phyloP scores from a whole-genome alignment of 2,888 invertebrate species.

The Myathropa florea region DNA sequence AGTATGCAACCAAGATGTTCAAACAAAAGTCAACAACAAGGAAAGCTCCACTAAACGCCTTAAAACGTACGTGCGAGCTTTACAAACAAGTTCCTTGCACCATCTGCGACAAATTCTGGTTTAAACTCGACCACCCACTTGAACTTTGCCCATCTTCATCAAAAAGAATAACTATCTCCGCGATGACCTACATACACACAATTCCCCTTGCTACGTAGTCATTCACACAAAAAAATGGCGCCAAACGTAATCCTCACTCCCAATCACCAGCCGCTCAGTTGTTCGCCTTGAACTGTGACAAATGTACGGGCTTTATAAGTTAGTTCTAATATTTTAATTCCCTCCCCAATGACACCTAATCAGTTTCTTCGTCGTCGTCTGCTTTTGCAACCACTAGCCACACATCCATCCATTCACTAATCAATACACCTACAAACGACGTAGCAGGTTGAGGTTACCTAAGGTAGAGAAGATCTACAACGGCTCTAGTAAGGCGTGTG shows the following conservation, averaged over 20 bases:
- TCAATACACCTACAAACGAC: neutral
- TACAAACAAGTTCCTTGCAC: neutral
- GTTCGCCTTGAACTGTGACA: neutral
- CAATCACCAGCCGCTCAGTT: neutral
- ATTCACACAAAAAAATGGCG: neutral
- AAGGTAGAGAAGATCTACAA: constrained; percentile 38
- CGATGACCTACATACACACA: neutral
- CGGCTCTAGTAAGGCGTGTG: neutral
- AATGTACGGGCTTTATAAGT: neutral
- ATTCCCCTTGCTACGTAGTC: neutral
- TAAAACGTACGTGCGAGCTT: no score
- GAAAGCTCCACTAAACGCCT: no score
- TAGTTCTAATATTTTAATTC: neutral
- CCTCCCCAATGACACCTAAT: neutral
- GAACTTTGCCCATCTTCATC: neutral
- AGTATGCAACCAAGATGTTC: no score
- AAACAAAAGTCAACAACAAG: no score
- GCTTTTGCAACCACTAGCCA: neutral
- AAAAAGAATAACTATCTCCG: neutral
- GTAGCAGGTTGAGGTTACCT: constrained; percentile 21
- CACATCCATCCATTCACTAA: neutral
- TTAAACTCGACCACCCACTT: neutral
- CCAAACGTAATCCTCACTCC: neutral
- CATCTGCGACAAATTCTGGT: neutral
- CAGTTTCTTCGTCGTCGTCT: neutral